These are phyloP conservation scores for Cercopithecus diana DNA, from an alignment of 2,797 vertebrate species.

Conservation along the genomic window DNA sequence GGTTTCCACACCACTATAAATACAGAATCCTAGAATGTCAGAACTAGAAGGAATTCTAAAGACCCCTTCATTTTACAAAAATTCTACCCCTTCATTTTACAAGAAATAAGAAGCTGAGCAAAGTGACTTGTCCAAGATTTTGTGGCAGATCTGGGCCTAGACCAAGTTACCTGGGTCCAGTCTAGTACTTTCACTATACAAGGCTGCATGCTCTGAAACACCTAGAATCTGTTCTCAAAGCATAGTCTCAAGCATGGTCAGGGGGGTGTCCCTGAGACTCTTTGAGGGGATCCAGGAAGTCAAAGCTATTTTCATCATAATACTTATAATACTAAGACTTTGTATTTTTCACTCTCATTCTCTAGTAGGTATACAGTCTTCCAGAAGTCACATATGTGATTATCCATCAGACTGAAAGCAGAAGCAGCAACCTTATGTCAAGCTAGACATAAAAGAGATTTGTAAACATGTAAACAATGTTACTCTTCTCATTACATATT, in stretches of 20 bases:
- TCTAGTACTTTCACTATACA: not conserved
- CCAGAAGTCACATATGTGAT: not conserved
- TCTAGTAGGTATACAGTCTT: not conserved
- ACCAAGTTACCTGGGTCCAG: not conserved
- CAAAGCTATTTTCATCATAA: slow-evolving; percentile 25
- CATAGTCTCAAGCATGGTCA: not conserved
- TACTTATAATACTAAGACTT: not conserved
- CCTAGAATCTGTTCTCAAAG: not conserved
- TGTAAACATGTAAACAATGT: not conserved
- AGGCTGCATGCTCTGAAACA: too few relatives aligned
- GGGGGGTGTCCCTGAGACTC: not conserved
- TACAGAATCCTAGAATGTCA: not conserved
- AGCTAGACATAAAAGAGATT: not conserved
- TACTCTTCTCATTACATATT: not conserved
- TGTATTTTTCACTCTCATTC: not conserved
- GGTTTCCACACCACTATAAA: not conserved
- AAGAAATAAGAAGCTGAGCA: not conserved
- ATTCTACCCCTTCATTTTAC: not conserved
- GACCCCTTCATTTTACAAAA: not conserved
- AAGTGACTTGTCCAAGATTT: not conserved
- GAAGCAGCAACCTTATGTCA: not conserved
- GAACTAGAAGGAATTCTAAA: not conserved
- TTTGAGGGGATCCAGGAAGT: not conserved
- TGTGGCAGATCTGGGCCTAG: not conserved
- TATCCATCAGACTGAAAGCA: not conserved